Evolutionary conservation across 2,113 vertebrate genomes (phyloP).

Genomic region (Piliocolobus tephrosceles): DNA sequence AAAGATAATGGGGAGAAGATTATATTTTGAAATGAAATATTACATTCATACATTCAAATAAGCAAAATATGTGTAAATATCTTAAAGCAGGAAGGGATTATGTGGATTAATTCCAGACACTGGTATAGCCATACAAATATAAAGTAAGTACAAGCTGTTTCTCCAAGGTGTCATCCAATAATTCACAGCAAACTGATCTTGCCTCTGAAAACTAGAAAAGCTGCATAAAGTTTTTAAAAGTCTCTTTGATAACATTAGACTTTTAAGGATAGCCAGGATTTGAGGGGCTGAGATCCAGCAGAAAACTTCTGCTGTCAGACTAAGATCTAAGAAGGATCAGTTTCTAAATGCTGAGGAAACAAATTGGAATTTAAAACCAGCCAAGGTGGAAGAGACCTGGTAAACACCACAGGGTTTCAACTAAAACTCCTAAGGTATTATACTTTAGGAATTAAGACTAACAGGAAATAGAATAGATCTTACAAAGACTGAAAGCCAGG

Average conservation of each 20-base stretch:
- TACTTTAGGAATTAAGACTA: not conserved
- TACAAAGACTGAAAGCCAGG: not conserved
- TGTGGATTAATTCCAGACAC: not conserved
- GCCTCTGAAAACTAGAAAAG: not conserved
- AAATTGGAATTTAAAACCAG: not conserved
- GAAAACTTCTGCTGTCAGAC: not conserved
- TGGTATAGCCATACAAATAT: not conserved
- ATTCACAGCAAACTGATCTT: not conserved
- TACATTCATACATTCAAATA: not conserved
- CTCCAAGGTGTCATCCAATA: not conserved
- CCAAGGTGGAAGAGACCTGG: not conserved
- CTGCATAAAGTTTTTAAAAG: not conserved
- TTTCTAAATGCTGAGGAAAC: not conserved
- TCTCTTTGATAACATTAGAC: not conserved
- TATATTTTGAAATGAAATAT: not conserved
- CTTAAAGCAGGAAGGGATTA: not conserved
- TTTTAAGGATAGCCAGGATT: not conserved
- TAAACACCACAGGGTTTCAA: not conserved
- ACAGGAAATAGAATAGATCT: not conserved
- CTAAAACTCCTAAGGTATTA: not conserved
- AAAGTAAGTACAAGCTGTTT: not conserved
- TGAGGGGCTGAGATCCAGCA: not conserved
- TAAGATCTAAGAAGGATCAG: not conserved
- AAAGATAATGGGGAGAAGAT: not conserved
- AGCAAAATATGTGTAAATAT: not conserved